Conservation (phyloP, 1,140 invertebrate genomes). For the Plectus sambesii region DNA sequence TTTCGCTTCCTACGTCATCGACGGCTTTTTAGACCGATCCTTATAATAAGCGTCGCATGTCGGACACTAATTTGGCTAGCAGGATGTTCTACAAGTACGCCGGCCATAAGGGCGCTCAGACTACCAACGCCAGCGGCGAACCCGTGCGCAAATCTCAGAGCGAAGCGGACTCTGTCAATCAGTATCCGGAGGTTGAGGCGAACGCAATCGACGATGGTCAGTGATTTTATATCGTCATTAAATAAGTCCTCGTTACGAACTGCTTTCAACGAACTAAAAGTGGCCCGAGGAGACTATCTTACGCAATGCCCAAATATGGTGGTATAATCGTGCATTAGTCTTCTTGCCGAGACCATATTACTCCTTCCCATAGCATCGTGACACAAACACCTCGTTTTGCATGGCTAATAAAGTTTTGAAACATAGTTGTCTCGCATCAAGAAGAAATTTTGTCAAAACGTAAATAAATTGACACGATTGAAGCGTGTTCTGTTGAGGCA, state of each 20-base stretch:
- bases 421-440: background rate
- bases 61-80: conserved; percentile 40
- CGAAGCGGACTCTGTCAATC: conserved; percentile 35
- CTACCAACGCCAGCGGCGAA: conserved; percentile 11
- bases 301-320: background rate
- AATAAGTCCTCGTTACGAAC: too few species aligned
- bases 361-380: too few species aligned
- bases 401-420: too few species aligned
- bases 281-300: background rate
- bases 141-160: conserved; percentile 35
- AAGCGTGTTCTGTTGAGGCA: background rate
- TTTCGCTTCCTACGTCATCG: background rate
- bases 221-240: too few species aligned
- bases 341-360: too few species aligned
- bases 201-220: conserved; percentile 7
- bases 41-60: conserved; percentile 30
- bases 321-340: too few species aligned
- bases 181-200: conserved; percentile 37
- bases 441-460: background rate
- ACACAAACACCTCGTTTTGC: too few species aligned
- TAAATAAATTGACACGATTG: background rate
- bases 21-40: background rate
- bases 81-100: conserved; percentile 19
- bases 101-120: conserved; percentile 28
- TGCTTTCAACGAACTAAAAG: conserved; percentile 7